phyloP scores from a whole-genome alignment of 2,797 vertebrate genomes.

The Philypnodon macrostomus region DNA sequence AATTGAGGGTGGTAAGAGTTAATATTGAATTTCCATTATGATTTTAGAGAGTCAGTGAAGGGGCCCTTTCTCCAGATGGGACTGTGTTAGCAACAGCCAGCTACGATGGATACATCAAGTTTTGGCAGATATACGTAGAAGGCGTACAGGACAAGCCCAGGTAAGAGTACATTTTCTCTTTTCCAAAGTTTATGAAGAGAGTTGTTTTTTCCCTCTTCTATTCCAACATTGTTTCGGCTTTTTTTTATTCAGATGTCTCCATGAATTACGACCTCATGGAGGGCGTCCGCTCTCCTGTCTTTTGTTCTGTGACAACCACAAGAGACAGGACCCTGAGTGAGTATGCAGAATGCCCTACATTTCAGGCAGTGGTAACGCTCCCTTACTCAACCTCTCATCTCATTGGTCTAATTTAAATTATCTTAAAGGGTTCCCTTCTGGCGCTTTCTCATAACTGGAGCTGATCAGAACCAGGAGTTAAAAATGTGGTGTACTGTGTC shows the following conservation, averaged over 20 bases:
- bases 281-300: slow-evolving; percentile 93
- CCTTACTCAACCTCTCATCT: neutral
- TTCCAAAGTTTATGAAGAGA: too few relatives aligned
- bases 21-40: neutral
- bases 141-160: slow-evolving; percentile 92
- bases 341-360: slow-evolving; percentile 52
- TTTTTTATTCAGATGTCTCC: slow-evolving; percentile 84
- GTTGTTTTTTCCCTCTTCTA: neutral
- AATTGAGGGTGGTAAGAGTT: neutral
- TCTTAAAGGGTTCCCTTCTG: slow-evolving; percentile 90
- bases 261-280: slow-evolving; percentile 94
- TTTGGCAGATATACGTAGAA: slow-evolving; percentile 99
- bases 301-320: slow-evolving; percentile 98
- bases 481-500: slow-evolving; percentile 99
- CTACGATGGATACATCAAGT: slow-evolving; percentile 96
- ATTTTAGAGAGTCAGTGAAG: slow-evolving; percentile 90
- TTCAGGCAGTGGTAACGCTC: neutral
- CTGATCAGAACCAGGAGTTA: slow-evolving; percentile 93
- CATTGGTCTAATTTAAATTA: neutral
- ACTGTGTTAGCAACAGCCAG: slow-evolving; percentile 96
- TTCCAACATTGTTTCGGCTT: neutral
- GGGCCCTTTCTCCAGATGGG: slow-evolving; percentile 95
- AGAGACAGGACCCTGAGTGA: slow-evolving; percentile 97
- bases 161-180: slow-evolving; percentile 57
- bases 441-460: slow-evolving; percentile 96